Evolutionary conservation across 2,113 vertebrate genomes (phyloP).

Genomic region (Bubo bubo): DNA sequence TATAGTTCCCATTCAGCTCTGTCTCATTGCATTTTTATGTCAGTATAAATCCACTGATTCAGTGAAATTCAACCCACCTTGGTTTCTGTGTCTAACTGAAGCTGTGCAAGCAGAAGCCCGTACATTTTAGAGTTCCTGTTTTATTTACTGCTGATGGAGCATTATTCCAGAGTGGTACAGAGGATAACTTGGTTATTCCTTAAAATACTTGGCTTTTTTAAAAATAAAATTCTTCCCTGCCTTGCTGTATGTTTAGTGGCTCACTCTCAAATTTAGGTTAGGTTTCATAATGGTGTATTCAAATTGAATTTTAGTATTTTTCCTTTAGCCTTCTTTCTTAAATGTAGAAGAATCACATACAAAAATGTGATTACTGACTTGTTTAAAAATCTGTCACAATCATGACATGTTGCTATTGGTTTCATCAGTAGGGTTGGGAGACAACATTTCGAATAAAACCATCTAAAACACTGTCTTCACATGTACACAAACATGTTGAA

Average conservation of each 20-base stretch:
- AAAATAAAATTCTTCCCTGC: background rate
- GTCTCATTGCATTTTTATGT: conserved; percentile 39
- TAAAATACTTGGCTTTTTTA: background rate
- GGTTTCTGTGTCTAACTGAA: background rate
- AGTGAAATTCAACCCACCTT: conserved; percentile 37
- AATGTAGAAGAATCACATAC: background rate
- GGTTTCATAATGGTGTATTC: background rate
- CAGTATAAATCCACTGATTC: conserved; percentile 41
- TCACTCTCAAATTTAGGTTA: background rate
- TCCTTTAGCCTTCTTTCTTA: background rate
- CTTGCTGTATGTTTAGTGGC: background rate
- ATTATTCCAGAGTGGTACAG: background rate
- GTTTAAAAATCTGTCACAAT: background rate
- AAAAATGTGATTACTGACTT: background rate
- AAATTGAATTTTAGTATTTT: background rate
- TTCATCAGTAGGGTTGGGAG: background rate
- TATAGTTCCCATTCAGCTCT: conserved; percentile 7
- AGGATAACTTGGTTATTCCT: background rate
- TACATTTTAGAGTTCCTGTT: background rate
- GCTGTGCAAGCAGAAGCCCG: background rate
- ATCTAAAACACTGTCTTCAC: background rate
- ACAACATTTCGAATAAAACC: background rate
- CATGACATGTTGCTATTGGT: background rate
- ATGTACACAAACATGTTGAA: background rate
- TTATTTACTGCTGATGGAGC: background rate